A percentile compares a stretch with the other conserved stretches of the same genome.
These are phyloP conservation scores for Diceros bicornis DNA, from an alignment of 2,797 vertebrate species.

Conservation along the genomic window DNA sequence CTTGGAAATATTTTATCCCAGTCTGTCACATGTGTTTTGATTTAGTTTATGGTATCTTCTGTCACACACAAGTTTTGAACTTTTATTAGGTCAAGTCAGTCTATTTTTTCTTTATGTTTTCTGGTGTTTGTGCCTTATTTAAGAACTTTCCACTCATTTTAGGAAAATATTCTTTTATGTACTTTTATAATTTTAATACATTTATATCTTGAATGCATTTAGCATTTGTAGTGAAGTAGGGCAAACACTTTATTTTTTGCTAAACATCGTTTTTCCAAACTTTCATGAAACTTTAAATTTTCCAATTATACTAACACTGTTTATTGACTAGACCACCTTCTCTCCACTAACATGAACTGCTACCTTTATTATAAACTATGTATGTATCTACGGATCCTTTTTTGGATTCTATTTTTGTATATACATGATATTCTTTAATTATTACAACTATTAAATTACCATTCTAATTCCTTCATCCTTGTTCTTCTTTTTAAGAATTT, in stretches of 20 bases:
- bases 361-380: not conserved
- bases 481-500: not conserved
- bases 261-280: not conserved
- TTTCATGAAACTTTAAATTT: not conserved
- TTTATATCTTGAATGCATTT: not conserved
- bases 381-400: not conserved
- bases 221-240: not conserved
- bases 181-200: not conserved
- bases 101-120: not conserved
- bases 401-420: not conserved
- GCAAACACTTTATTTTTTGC: not conserved
- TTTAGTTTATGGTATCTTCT: not conserved
- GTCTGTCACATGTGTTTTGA: not conserved
- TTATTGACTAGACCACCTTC: not conserved
- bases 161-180: not conserved
- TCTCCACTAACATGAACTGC: not conserved
- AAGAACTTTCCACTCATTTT: not conserved
- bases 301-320: not conserved
- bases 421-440: not conserved
- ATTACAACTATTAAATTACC: not conserved
- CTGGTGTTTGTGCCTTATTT: not conserved
- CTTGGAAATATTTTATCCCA: not conserved
- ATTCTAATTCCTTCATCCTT: not conserved
- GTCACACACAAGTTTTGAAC: not conserved
- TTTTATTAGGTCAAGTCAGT: not conserved